Percentiles rank a stretch among this genome's conserved stretches.
These are phyloP conservation scores for Brienomyrus brachyistius DNA, from an alignment of 2,113 vertebrate species.

Conservation along the genomic window DNA sequence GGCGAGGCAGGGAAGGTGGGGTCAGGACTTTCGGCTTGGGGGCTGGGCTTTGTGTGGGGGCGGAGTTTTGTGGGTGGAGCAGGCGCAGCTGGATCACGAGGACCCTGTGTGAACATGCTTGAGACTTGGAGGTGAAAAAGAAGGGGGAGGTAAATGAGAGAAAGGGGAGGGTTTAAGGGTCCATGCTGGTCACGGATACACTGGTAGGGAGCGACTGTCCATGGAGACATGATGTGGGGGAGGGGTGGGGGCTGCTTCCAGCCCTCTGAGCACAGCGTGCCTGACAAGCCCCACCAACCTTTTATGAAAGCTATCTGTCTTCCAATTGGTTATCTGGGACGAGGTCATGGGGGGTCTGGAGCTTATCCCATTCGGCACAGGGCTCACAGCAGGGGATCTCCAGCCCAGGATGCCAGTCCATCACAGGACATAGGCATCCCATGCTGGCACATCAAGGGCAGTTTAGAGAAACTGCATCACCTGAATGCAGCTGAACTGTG, in stretches of 20 bases:
- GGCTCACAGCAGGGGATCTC: not conserved
- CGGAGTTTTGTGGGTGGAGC: not conserved
- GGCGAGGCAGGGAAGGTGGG: too few species aligned
- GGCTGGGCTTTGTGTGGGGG: not conserved
- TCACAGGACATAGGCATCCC: not conserved
- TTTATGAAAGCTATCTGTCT: conserved; percentile 39
- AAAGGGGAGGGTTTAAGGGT: not conserved
- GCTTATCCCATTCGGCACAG: not conserved
- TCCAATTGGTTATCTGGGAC: not conserved
- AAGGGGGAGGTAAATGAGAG: not conserved
- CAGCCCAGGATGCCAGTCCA: not conserved
- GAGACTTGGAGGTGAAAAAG: not conserved
- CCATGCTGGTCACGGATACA: not conserved
- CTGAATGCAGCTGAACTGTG: not conserved
- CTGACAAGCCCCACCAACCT: conserved; percentile 44
- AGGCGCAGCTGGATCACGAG: not conserved
- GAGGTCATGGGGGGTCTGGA: not conserved
- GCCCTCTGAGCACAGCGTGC: conserved; percentile 30
- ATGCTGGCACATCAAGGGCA: not conserved
- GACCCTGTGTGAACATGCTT: not conserved
- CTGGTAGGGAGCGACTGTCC: not conserved
- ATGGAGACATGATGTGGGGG: not conserved
- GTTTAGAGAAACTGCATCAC: not conserved
- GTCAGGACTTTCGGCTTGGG: not conserved
- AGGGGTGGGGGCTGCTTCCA: conserved; percentile 23